These are phyloP conservation scores for Papilio aristodemus DNA, from an alignment of 1,140 invertebrate species.

Conservation along the genomic window DNA sequence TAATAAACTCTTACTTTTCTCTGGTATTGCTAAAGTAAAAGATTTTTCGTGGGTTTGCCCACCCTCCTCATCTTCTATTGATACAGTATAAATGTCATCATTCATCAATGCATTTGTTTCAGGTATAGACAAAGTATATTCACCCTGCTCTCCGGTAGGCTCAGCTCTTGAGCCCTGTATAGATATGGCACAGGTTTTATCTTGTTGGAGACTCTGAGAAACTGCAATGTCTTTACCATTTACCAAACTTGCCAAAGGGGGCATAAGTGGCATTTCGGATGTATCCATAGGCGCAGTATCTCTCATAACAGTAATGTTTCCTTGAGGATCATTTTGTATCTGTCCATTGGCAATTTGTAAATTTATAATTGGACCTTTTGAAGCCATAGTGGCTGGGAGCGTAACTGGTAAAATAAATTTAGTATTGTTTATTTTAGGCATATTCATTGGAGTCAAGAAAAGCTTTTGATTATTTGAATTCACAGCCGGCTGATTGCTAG, in stretches of 20 bases:
- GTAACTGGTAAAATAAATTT: constrained; percentile 76
- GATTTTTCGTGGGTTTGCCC: constrained; percentile 65
- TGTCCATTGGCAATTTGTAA: constrained; percentile 79
- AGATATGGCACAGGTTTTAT: constrained; percentile 68
- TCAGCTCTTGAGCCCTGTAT: constrained; percentile 76
- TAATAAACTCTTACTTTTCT: constrained; percentile 75
- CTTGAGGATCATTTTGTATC: constrained; percentile 77
- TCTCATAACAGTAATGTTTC: constrained; percentile 78
- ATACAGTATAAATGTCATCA: constrained; percentile 78
- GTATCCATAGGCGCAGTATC: constrained; percentile 55
- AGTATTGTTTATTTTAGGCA: constrained; percentile 74
- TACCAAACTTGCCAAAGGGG: constrained; percentile 64
- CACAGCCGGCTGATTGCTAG: constrained; percentile 67
- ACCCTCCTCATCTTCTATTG: constrained; percentile 73
- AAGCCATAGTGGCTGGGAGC: constrained; percentile 71
- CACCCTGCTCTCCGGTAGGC: constrained; percentile 74
- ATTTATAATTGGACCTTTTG: constrained; percentile 77
- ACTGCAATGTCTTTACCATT: constrained; percentile 66
- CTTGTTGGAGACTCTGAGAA: constrained; percentile 60
- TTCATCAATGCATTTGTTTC: constrained; percentile 77
- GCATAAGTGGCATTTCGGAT: constrained; percentile 70
- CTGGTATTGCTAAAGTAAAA: constrained; percentile 75
- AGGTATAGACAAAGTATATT: constrained; percentile 77
- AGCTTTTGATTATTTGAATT: constrained; percentile 74
- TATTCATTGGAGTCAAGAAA: constrained; percentile 75